Conservation (phyloP, 1,140 invertebrate genomes). For the Pachypsylla venusta region DNA sequence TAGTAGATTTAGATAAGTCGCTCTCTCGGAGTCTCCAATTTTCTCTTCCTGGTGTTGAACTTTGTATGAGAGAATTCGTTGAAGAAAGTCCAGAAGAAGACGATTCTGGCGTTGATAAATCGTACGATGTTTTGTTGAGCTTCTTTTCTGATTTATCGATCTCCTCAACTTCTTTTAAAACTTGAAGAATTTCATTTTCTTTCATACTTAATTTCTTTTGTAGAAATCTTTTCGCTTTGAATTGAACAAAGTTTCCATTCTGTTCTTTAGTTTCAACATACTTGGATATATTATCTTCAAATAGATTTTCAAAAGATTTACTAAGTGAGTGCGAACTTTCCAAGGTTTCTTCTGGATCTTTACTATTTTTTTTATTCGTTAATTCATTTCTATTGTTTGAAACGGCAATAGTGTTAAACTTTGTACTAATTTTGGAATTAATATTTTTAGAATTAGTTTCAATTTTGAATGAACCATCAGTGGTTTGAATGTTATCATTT, state of each 20-base stretch:
- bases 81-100: background rate
- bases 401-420: too few species aligned
- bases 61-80: background rate
- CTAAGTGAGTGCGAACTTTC: too few species aligned
- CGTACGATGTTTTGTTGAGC: background rate
- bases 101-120: slow-evolving; percentile 4
- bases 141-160: background rate
- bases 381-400: too few species aligned
- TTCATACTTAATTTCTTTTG: slow-evolving; percentile 4
- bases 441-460: too few species aligned
- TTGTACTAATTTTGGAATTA: too few species aligned
- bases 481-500: too few species aligned
- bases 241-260: background rate
- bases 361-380: too few species aligned
- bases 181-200: background rate
- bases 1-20: background rate
- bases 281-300: too few species aligned
- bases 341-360: too few species aligned
- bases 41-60: background rate
- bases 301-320: too few species aligned
- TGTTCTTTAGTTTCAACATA: background rate
- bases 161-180: background rate
- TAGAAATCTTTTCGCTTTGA: background rate
- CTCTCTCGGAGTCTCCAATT: slow-evolving; percentile 5
- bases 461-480: too few species aligned